Conservation (phyloP, 2,888 invertebrate genomes). For the Pachymerium ferrugineum region DNA sequence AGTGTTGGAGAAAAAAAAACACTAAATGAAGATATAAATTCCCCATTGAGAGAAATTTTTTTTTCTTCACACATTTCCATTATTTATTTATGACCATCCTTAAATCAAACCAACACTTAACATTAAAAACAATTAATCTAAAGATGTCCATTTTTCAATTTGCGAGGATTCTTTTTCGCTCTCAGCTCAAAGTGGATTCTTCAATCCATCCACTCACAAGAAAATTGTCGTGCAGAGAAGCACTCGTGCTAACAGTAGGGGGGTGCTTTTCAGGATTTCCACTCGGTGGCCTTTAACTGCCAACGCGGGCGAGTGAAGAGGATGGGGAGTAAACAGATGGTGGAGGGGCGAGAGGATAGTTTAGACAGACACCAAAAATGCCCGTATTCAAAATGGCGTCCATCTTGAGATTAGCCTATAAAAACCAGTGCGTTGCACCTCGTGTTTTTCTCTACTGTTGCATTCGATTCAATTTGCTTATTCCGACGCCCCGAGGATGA, state of each 20-base stretch:
- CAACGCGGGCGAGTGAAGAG: not conserved
- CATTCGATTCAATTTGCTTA: conserved; percentile 10
- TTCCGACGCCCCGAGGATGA: not conserved
- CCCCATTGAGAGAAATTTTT: no score
- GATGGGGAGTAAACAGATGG: not conserved
- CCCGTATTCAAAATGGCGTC: no score
- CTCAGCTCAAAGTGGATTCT: conserved; percentile 4
- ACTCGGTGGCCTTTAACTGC: conserved; percentile 18
- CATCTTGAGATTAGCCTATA: not conserved
- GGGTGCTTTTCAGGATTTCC: conserved; percentile 21
- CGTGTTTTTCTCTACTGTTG: conserved; percentile 1
- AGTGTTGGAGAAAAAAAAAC: no score
- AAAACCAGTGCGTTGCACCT: not conserved
- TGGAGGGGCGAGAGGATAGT: no score
- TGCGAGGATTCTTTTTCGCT: no score
- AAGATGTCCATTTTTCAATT: no score
- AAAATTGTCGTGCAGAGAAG: conserved; percentile 21
- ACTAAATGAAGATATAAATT: no score
- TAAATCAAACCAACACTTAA: no score
- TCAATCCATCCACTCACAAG: conserved; percentile 10
- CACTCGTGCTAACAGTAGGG: conserved; percentile 8
- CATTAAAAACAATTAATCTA: no score
- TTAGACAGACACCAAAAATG: no score
- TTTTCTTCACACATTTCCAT: no score
- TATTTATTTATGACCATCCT: no score